These are phyloP conservation scores for Salpingus planirostris DNA, from an alignment of 2,888 invertebrate genomes.

Conservation along the genomic window DNA sequence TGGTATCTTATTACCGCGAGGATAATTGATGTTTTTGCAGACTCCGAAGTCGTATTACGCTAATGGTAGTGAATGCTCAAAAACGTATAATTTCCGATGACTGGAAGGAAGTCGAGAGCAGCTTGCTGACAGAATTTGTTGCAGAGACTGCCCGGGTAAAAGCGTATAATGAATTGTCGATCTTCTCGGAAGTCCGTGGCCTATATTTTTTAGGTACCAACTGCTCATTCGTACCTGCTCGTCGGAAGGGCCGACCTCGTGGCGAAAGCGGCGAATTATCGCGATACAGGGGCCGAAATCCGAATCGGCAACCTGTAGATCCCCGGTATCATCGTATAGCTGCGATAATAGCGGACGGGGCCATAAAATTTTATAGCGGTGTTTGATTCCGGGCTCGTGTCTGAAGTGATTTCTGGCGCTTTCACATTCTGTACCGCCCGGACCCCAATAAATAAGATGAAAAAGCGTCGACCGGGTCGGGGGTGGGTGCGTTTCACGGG, in stretches of 20 bases:
- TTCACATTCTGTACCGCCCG: conserved; percentile 33
- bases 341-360: neutral
- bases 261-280: too few relatives aligned
- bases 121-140: conserved; percentile 4
- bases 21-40: neutral
- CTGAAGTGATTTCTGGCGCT: conserved; percentile 20
- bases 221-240: conserved; percentile 11
- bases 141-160: conserved; percentile 16
- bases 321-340: too few relatives aligned
- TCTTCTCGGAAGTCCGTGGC: conserved; percentile 25
- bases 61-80: neutral
- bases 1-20: too few relatives aligned
- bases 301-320: too few relatives aligned
- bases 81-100: neutral
- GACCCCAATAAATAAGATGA: conserved; percentile 40
- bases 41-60: too few relatives aligned
- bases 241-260: too few relatives aligned
- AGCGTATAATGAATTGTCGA: conserved; percentile 21
- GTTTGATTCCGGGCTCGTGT: neutral
- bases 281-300: too few relatives aligned
- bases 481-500: conserved; percentile 40
- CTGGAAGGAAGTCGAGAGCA: neutral
- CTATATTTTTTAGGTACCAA: conserved; percentile 24
- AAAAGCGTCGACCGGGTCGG: conserved; percentile 37
- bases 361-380: neutral